Base-by-base conservation (phyloP, 2,113 vertebrate genomes). In the Atherinomorus stipes region DNA sequence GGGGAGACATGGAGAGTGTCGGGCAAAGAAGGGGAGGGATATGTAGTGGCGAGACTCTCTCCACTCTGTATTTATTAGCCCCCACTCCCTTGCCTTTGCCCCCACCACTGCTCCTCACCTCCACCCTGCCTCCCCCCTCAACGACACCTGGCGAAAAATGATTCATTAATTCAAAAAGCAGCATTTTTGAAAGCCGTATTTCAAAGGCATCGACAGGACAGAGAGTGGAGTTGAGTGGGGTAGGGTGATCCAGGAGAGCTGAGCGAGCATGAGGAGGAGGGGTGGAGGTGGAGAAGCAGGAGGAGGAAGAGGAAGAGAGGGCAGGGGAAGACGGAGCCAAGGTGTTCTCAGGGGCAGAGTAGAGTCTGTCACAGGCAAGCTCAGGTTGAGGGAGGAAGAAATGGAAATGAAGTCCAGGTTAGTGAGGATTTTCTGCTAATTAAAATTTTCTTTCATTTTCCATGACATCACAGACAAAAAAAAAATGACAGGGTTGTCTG, bases 151-250 rank as follows among this genome's bases (percentile, higher is more conserved):
- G 92, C 89, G 85, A 94, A 94, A 90, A 93, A 93, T 93, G 93
- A 94, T 93, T 94, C 92, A 94, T 93, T 92, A 93, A 90, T 93
- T 93, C 90, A 92, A 91, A 93, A 93, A 92, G 91, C 91, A 91
- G 91, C 90, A 90, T 93, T 93, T 92, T 91, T 91, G 85, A 92
- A 93, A 93, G 89, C 85, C 72, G 80, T 80, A 93, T 93, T 94
- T 94, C 93, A 94, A 94, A 94, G 93, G 92, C 89, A 89, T 89
- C 83, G 88, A 86, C 89, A 84, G 88, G 82, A 84, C 88, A 84
- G 78, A 85, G 87, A 90, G 90, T 81, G 85, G 83, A 90, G 86
- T 85, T 85, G 86, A 88, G 85, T 84, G 87, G 85, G 87, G 83
- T 31, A 64, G 83, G 76, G 75, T 64, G 83, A 88, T 78, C 52